Conservation (phyloP, 2,113 vertebrate species). For the Rhegmatorhina hoffmannsi region DNA sequence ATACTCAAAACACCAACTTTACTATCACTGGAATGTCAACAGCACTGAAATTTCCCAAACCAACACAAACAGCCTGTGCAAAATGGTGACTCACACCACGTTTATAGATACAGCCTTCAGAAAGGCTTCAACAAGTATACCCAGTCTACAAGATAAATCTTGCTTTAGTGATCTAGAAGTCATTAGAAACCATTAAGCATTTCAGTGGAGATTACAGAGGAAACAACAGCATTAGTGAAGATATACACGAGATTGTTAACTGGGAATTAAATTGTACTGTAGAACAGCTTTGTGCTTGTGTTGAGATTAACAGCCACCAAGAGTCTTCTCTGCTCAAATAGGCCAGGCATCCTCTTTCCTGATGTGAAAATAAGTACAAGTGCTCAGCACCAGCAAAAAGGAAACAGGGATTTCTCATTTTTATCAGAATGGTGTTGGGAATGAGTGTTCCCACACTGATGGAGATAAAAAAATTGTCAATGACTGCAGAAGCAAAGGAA, state of each 20-base stretch:
- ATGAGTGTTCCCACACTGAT: neutral
- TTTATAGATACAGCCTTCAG: neutral
- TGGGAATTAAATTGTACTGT: neutral
- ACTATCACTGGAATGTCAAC: neutral
- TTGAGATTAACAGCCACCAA: neutral
- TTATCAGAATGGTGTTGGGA: neutral
- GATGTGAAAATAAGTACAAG: neutral
- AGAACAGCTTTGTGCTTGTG: neutral
- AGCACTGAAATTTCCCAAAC: neutral
- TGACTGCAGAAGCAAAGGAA: neutral
- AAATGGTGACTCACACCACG: neutral
- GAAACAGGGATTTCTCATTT: neutral
- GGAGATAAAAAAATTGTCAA: neutral
- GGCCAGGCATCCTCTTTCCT: neutral
- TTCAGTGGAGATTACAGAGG: conserved; percentile 7
- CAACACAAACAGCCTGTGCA: neutral
- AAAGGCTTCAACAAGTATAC: neutral
- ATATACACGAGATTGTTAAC: neutral
- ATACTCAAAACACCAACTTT: neutral
- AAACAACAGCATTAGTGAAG: neutral
- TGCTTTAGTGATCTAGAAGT: neutral
- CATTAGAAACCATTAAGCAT: conserved; percentile 35
- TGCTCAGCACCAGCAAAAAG: neutral
- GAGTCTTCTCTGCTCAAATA: neutral
- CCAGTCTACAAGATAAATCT: neutral